These are phyloP conservation scores for Agapornis canus DNA, from an alignment of 2,797 vertebrate genomes.

Conservation along the genomic window DNA sequence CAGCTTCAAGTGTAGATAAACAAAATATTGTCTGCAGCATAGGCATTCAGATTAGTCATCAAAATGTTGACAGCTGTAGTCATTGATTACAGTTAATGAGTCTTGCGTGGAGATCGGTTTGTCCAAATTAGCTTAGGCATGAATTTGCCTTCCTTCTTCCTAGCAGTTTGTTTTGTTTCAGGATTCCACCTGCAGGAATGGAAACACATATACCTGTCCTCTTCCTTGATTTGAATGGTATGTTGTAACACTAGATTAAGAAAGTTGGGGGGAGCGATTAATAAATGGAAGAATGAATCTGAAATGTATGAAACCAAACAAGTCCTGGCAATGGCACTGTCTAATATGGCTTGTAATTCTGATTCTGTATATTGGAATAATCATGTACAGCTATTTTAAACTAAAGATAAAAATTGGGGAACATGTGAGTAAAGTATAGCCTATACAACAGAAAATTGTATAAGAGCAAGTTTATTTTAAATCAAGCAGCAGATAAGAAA, in stretches of 20 bases:
- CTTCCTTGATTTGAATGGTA: constrained; percentile 96
- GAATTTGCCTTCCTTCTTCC: constrained; percentile 6
- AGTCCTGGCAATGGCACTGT: neutral
- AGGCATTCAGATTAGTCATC: neutral
- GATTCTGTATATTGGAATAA: neutral
- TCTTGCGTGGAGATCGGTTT: neutral
- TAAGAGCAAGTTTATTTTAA: neutral
- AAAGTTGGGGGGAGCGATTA: neutral
- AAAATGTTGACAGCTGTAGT: neutral
- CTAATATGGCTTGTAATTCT: neutral
- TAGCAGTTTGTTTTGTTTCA: constrained; percentile 71
- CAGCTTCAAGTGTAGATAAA: neutral
- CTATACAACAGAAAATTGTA: neutral
- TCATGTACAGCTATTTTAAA: neutral
- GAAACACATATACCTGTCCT: constrained; percentile 96
- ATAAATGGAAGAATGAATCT: neutral
- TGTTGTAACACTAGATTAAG: constrained; percentile 33
- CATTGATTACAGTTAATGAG: neutral
- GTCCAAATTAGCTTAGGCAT: neutral
- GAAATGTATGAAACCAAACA: neutral
- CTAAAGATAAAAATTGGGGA: neutral
- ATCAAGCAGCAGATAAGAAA: neutral
- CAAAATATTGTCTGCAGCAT: neutral
- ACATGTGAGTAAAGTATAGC: neutral
- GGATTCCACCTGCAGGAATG: constrained; percentile 92